Evolutionary conservation across 2,888 invertebrate genomes (phyloP), one percentile per base, ranked within the genome.

Genomic region (Lathronympha strigana): DNA sequence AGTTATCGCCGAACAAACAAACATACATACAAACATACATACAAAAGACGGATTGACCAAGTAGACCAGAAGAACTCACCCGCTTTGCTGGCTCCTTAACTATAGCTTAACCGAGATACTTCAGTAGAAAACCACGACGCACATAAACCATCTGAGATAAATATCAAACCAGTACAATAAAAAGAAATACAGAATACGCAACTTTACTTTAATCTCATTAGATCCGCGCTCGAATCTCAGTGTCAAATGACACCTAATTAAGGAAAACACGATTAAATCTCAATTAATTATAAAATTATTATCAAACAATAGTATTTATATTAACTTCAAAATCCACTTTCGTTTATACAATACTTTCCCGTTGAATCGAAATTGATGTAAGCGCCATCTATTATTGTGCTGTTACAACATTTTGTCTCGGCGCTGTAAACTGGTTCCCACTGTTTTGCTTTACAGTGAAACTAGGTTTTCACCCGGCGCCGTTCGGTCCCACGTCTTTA

Each of bases 381-480:
- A 45, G 40, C 9, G 8, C 4, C 31, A 9, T 21, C 3, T 13
- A 17, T 0, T 15, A 8, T 9, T n/a, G 19, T n/a, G 28, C 2
- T 4, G 13, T 28, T 43, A 31, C 31, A 19, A 3, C 13, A 8
- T 21, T 43, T 21, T 31, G 9, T 19, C 31, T 38, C 21, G 2
- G 13, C 3, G 8, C 3, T 4, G 13, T 19, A 9, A n/a, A 28
- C 11, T 3, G 17, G 50, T 82, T 87, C 87, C 61, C 87, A 87
- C 69, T 74, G 73, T 70, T 78, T 84, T 66, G 40, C 23, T 38
- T 75, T 81, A 81, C 81, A 88, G 88, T 88, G 88, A 88, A 88
- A 88, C 81, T 78, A 67, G 21, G 62, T 71, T 88, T 86, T 86
- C 87, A 77, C 85, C 77, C 69, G 68, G 43, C 68, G 31, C 49